Conservation (phyloP, 35 echinoderm and acorn worm genomes). For the Apostichopus californicus region DNA sequence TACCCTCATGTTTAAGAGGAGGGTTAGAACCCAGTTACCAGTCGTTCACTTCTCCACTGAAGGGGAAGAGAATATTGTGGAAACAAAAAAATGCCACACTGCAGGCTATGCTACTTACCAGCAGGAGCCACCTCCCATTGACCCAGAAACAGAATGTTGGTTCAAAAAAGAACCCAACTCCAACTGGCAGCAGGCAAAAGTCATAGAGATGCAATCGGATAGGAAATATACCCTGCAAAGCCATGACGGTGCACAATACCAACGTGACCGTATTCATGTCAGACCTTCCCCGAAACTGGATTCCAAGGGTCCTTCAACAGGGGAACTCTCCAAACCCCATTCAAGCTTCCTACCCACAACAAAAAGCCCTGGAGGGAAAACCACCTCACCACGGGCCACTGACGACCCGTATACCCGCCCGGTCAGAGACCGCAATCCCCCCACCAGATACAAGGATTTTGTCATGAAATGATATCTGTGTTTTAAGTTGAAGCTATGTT, state of each 20-base stretch:
- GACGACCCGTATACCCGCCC: neutral
- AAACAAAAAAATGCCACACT: neutral
- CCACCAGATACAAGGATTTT: neutral
- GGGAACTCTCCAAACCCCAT: constrained; percentile 13
- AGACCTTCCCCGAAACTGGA: constrained; percentile 12
- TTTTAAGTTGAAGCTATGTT: neutral
- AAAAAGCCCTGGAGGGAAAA: neutral
- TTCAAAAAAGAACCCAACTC: no score
- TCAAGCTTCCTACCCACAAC: neutral
- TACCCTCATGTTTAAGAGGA: constrained; percentile 28
- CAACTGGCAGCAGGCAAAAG: no score
- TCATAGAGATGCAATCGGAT: no score
- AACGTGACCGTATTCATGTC: constrained; percentile 33
- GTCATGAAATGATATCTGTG: neutral
- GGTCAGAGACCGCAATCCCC: constrained; percentile 9
- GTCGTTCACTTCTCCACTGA: constrained; percentile 37
- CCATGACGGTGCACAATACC: neutral
- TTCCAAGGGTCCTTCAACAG: neutral
- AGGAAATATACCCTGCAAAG: no score
- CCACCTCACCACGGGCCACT: neutral
- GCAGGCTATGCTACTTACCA: neutral
- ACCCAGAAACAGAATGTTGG: neutral
- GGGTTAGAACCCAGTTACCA: neutral
- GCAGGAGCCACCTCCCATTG: constrained; percentile 14
- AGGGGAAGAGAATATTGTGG: constrained; percentile 25